Percentiles rank a stretch among this genome's conserved stretches.
Evolutionary conservation across 1,140 invertebrate genomes (phyloP).

Genomic region (Drosophila ohnishii): DNA sequence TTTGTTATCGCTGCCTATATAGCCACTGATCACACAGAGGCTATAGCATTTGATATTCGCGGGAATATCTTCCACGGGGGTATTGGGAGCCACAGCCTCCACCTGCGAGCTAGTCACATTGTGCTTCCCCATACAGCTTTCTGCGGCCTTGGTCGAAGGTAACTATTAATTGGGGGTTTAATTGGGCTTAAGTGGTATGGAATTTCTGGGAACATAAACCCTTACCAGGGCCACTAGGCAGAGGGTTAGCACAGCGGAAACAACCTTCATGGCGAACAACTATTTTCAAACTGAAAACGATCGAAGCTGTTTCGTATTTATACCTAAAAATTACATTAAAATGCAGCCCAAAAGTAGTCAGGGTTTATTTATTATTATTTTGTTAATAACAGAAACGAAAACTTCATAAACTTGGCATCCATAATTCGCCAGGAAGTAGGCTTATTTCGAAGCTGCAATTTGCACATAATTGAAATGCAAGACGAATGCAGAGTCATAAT

Average conservation of each 20-base stretch:
- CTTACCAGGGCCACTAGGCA: conserved; percentile 2
- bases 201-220: background rate
- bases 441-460: conserved; percentile 17
- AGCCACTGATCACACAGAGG: conserved; percentile 26
- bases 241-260: background rate
- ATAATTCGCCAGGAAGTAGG: background rate
- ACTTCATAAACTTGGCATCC: background rate
- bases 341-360: conserved; percentile 19
- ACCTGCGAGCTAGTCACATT: conserved; percentile 15
- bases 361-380: background rate
- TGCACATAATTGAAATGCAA: conserved; percentile 55
- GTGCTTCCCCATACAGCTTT: conserved; percentile 11
- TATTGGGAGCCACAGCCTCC: conserved; percentile 5
- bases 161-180: background rate
- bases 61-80: conserved; percentile 1
- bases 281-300: background rate
- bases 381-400: background rate
- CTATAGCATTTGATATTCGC: conserved; percentile 38
- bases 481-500: conserved; percentile 39
- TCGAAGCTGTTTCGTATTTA: background rate
- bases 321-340: background rate
- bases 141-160: background rate
- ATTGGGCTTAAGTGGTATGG: background rate
- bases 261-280: conserved; percentile 17
- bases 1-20: conserved; percentile 16